Evolutionary conservation across 2,888 invertebrate genomes (phyloP), one percentile per base, ranked within the genome.

Genomic region (Cepaea hortensis): DNA sequence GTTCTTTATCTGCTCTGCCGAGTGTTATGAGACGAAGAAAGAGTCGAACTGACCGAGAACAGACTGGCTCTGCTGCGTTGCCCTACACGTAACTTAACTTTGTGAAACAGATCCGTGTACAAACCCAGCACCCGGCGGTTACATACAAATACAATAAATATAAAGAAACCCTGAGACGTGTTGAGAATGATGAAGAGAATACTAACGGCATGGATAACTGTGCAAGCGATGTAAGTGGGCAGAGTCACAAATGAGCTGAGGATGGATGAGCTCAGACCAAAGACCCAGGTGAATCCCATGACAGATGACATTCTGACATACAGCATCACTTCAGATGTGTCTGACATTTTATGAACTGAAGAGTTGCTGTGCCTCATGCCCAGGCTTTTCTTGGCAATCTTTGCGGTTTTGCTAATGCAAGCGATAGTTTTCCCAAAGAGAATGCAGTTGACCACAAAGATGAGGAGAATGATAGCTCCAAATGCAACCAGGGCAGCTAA

Each of bases 211-310:
- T 92, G 92, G 62, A 92, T 87, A 4, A 89, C 85, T 46, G 91
- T 90, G 73, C 93, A 93, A 3, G 90, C 88, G 3, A 88, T 83
- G 9, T 85, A 76, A 2, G 91, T 87, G 3, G 91, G 88, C 0
- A 88, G 87, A 13, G 85, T 77, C 3, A 90, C 87, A 86, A 92
- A 89, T 7, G 91, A 91, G 86, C 92, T 93, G 46, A 93, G 89
- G 20, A 92, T 85, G 3, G 92, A 90, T 4, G 92, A 93, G 0
- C 92, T 91, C 3, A 93, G 88, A 13, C 93, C 93, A 79, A 93
- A 91, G n/a, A 92, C 88, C 93, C 93, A 93, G 3, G 93, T 93
- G 84, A 93, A 93, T 7, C 93, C 93, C 93, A 93, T 93, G 3
- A 93, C 92, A 2, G 92, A 91, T 11, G 93, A 93, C 92, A 93